A percentile compares a stretch with the other conserved stretches of the same genome.
These are phyloP conservation scores for Macrotus californicus DNA, from an alignment of 2,113 vertebrate species.

Conservation along the genomic window DNA sequence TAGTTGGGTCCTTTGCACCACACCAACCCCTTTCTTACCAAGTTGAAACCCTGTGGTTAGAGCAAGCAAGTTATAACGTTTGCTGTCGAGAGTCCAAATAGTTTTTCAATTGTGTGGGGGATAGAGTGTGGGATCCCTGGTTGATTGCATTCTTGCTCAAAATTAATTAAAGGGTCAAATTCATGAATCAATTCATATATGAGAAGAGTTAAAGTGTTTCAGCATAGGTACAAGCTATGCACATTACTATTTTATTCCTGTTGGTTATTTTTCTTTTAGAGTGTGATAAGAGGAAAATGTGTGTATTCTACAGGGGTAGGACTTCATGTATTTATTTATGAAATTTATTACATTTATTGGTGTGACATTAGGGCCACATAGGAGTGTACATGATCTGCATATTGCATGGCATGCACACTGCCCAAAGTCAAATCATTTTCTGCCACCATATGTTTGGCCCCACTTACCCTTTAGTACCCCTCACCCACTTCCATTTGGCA, in stretches of 20 bases:
- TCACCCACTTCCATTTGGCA: no score
- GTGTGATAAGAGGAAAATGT: background rate
- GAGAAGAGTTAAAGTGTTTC: background rate
- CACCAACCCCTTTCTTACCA: background rate
- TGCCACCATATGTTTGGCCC: no score
- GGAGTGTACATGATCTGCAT: no score
- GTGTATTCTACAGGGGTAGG: background rate
- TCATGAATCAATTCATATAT: background rate
- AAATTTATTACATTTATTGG: background rate
- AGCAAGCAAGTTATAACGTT: background rate
- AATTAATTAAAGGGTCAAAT: background rate
- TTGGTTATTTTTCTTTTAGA: background rate
- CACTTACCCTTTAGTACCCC: no score
- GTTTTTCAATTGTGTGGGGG: fast-evolving
- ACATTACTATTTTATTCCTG: background rate
- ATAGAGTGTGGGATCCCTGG: background rate
- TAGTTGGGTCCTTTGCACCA: background rate
- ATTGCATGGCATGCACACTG: no score
- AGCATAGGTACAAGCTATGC: background rate
- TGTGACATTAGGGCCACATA: background rate
- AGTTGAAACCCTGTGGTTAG: background rate
- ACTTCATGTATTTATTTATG: background rate
- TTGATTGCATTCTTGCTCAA: background rate
- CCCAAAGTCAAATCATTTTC: no score
- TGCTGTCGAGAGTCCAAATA: background rate